A percentile compares a stretch with the other conserved stretches of the same genome.
phyloP scores from a whole-genome alignment of 2,113 vertebrate genomes.

The Psophia crepitans region DNA sequence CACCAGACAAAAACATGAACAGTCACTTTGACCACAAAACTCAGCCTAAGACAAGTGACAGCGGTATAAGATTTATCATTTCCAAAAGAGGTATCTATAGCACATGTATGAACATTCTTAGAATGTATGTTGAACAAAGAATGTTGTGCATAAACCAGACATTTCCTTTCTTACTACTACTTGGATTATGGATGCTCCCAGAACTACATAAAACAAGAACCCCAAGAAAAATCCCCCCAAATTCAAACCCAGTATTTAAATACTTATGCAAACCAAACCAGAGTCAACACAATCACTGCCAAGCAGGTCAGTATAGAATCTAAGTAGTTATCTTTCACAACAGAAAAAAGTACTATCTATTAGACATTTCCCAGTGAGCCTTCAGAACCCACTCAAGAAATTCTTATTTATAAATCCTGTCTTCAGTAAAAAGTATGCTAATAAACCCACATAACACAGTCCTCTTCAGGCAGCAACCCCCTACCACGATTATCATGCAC shows the following conservation, averaged over 20 bases:
- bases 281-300: neutral
- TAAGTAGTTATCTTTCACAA: neutral
- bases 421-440: neutral
- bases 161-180: neutral
- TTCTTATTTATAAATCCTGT: neutral
- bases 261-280: neutral
- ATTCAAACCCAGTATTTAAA: neutral
- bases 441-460: neutral
- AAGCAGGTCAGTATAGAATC: neutral
- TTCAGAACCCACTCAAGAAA: neutral
- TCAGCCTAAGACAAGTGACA: neutral
- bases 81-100: neutral
- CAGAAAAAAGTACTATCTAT: neutral
- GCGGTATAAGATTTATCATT: fast-evolving
- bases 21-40: neutral
- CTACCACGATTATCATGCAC: fast-evolving
- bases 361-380: neutral
- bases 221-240: neutral
- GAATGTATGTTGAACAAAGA: neutral
- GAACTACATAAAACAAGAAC: neutral
- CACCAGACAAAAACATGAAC: neutral
- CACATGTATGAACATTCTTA: neutral
- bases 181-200: neutral
- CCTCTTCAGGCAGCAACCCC: neutral
- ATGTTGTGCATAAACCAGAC: neutral